A percentile compares a stretch with the other conserved stretches of the same genome.
Conservation (phyloP, 2,113 vertebrate genomes). For the Nothoprocta pentlandii region DNA sequence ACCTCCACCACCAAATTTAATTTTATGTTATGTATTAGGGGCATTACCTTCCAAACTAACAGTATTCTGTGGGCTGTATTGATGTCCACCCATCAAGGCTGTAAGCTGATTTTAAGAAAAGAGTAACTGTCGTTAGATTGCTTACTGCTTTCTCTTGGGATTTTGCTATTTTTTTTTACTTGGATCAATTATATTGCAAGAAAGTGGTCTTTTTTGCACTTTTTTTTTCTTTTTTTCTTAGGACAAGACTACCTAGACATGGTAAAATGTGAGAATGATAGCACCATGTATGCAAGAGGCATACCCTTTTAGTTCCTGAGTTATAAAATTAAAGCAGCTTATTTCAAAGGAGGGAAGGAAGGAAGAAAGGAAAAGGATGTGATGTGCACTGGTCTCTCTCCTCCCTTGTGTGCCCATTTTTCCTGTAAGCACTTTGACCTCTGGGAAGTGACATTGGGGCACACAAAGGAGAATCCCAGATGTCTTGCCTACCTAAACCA, state of each 20-base stretch:
- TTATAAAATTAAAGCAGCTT: background rate
- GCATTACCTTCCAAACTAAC: background rate
- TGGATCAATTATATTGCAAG: background rate
- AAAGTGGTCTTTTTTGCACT: background rate
- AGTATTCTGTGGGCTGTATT: background rate
- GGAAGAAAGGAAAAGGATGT: background rate
- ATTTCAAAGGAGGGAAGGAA: background rate
- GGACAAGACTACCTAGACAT: background rate
- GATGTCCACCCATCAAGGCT: background rate
- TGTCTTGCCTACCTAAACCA: background rate
- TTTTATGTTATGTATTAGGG: background rate
- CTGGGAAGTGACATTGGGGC: fast-evolving
- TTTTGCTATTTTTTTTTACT: background rate
- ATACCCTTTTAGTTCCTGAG: background rate
- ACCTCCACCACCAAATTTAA: background rate
- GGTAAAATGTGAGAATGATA: background rate
- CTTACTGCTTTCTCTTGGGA: background rate
- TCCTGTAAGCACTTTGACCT: background rate
- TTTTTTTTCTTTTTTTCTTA: background rate
- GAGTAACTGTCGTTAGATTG: background rate
- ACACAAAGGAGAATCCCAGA: background rate
- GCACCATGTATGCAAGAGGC: background rate
- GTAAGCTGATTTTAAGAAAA: background rate
- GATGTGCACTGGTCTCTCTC: background rate
- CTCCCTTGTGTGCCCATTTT: background rate